These are phyloP conservation scores for Cephalopachus bancanus DNA, from an alignment of 2,797 vertebrate genomes.

Conservation along the genomic window DNA sequence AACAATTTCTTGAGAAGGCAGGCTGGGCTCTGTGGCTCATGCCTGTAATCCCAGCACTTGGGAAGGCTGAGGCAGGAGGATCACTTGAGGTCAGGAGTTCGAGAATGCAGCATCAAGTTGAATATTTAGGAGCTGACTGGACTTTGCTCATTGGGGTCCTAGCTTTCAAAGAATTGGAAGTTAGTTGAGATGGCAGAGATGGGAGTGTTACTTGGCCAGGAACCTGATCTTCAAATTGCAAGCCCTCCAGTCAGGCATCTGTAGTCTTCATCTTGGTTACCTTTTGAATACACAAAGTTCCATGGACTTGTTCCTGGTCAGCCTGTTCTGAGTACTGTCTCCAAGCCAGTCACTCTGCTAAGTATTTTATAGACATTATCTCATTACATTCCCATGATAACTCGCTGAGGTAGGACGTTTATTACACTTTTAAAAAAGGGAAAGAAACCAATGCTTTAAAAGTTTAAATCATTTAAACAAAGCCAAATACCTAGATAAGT, in stretches of 20 bases:
- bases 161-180: not conserved
- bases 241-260: not conserved
- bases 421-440: slow-evolving; percentile 36
- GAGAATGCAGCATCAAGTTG: not conserved
- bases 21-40: too few relatives aligned
- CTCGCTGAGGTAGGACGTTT: slow-evolving; percentile 41
- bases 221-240: too few relatives aligned
- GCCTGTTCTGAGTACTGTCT: not conserved
- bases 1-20: slow-evolving; percentile 8
- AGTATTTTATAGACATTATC: slow-evolving; percentile 23
- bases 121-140: slow-evolving; percentile 9
- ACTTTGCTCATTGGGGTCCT: not conserved
- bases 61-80: too few relatives aligned
- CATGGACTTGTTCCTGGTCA: not conserved
- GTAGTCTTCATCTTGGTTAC: not conserved
- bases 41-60: too few relatives aligned
- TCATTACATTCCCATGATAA: slow-evolving; percentile 46
- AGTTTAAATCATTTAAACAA: slow-evolving; percentile 65
- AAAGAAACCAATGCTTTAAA: slow-evolving; percentile 54
- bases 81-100: too few relatives aligned
- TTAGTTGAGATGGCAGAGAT: not conserved
- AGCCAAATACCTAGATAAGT: slow-evolving; percentile 49
- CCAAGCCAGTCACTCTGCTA: not conserved
- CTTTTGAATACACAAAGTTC: not conserved
- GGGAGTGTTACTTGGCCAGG: not conserved